Percentiles rank a stretch among this genome's conserved stretches.
Conservation (phyloP, 2,113 vertebrate species). For the Brachirus orientalis region DNA sequence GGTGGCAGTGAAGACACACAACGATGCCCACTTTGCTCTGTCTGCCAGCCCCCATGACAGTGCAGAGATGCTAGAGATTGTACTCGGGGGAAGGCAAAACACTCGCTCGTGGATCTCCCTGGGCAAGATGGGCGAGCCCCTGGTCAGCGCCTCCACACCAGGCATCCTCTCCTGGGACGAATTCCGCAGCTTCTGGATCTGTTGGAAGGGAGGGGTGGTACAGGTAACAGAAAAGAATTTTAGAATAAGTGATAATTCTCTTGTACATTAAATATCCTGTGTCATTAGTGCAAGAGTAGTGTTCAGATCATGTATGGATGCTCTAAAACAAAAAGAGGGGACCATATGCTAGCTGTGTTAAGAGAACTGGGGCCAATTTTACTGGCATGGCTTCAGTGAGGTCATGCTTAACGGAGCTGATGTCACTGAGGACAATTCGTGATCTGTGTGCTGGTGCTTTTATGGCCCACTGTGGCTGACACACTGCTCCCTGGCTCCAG, state of each 20-base stretch:
- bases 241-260: too few relatives aligned
- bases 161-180: constrained; percentile 94
- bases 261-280: not conserved
- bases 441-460: constrained; percentile 56
- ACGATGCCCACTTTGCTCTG: constrained; percentile 88
- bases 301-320: not conserved
- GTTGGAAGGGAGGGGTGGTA: constrained; percentile 86
- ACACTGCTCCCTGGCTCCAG: constrained; percentile 17
- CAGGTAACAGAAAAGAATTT: constrained; percentile 75
- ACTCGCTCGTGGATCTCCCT: constrained; percentile 88
- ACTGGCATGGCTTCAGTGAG: constrained; percentile 60
- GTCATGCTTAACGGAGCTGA: constrained; percentile 59
- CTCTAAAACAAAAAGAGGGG: constrained; percentile 17
- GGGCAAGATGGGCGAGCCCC: constrained; percentile 90
- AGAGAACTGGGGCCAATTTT: constrained; percentile 63
- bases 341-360: constrained; percentile 57
- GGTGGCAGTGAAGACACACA: constrained; percentile 91
- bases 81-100: constrained; percentile 91
- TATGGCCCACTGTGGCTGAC: constrained; percentile 54
- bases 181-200: constrained; percentile 94
- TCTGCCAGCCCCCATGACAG: constrained; percentile 89
- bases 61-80: constrained; percentile 89
- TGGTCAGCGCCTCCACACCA: constrained; percentile 82
- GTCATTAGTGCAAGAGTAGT: not conserved
- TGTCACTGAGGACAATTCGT: constrained; percentile 61